Evolutionary conservation across 92 coral and sea anemone genomes (phyloP), one percentile per base, ranked within the genome.

Genomic region (Epizoanthus rinbou): DNA sequence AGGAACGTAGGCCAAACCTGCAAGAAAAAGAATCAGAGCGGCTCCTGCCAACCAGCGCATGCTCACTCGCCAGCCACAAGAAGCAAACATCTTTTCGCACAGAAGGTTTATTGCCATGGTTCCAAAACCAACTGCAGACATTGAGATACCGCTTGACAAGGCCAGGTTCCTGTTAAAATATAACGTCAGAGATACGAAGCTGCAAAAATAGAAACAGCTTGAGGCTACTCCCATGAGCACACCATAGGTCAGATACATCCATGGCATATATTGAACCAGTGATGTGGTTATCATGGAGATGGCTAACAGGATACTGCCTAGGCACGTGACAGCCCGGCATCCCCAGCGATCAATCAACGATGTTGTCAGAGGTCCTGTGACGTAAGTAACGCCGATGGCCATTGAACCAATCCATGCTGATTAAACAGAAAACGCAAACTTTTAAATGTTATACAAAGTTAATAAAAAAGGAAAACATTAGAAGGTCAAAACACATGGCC

Each of bases 341-440:
- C 97, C 94, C 83, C 89, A 83, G 80, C 90, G 92, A 82, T 75
- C 80, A 74, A 92, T 87, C 33, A 97, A 86, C 31, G 80, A 68
- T 2, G 92, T 92, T 35, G 95, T 63, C 23, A 97, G 67, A 15
- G 99, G 98, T 17, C 92, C 98, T 57, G 69, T 64, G 50, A 97
- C 67, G 79, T 64, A 92, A 0, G 95, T 88, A 4, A 90, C 58
- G 9, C 98, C 97, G 45, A 97, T 69, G 57, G 95, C 90, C 17
- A 92, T 73, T 3, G 98, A 88, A 53, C 95, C 96, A 64, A 97
- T 90, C 98, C 98, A 97, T 75, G 99, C 99, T 97, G 84, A 4
- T 9, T 64, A 35, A 22, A 66, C 80, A 52, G 50, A 33, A 25
- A 67, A 31, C 14, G 14, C 9, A 50, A 50, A 50, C 54, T 2